Conservation (phyloP, 2,888 invertebrate genomes). For the Dione vanillae region DNA sequence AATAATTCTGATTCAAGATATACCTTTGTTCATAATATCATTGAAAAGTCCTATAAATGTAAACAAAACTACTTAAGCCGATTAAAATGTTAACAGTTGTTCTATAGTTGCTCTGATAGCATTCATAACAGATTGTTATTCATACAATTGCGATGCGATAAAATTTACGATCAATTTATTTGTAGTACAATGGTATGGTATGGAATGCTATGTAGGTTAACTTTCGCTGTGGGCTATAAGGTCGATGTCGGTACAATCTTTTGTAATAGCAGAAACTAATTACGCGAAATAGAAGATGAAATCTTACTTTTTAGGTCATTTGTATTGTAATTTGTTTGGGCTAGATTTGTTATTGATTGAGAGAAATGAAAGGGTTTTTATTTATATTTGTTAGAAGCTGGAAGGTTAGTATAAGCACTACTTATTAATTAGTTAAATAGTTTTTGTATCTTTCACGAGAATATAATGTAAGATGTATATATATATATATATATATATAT, state of each 20-base stretch:
- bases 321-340: neutral
- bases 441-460: too few species aligned
- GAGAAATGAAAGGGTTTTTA: too few species aligned
- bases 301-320: neutral
- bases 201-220: slow-evolving; percentile 39
- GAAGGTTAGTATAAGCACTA: too few species aligned
- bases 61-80: neutral
- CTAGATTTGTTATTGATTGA: too few species aligned
- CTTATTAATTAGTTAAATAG: too few species aligned
- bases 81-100: slow-evolving; percentile 12
- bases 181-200: slow-evolving; percentile 31
- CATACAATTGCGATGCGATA: slow-evolving; percentile 29
- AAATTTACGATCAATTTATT: slow-evolving; percentile 39
- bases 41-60: neutral
- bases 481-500: too few species aligned
- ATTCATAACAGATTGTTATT: slow-evolving; percentile 29
- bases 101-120: slow-evolving; percentile 13
- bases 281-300: neutral
- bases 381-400: too few species aligned
- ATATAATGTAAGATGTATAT: too few species aligned
- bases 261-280: slow-evolving; percentile 15
- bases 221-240: slow-evolving; percentile 33
- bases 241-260: slow-evolving; percentile 29
- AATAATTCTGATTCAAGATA: neutral
- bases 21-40: neutral